Conservation (phyloP, 2,113 vertebrate species). For the Stigmatopora nigra region DNA sequence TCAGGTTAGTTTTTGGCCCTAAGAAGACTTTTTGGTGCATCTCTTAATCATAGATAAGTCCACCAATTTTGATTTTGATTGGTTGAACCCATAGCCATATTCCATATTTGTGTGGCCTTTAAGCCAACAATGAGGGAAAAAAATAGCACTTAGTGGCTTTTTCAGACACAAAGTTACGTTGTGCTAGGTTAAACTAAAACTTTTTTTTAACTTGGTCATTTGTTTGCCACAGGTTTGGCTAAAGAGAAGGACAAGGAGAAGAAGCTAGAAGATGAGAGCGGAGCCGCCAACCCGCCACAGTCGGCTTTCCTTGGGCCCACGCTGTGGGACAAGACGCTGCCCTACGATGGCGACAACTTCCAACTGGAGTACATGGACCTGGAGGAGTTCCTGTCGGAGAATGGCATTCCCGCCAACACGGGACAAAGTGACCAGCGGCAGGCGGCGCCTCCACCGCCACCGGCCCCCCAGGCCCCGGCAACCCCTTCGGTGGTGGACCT, state of each 20-base stretch:
- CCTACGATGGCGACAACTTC: conserved; percentile 93
- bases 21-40: too few relatives aligned
- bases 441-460: conserved; percentile 18
- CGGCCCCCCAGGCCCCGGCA: conserved; percentile 66
- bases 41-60: too few relatives aligned
- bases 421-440: conserved; percentile 67
- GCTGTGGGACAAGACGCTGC: conserved; percentile 97
- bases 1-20: too few relatives aligned
- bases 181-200: neutral
- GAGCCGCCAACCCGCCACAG: conserved; percentile 74
- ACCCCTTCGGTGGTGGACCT: conserved; percentile 85
- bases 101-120: too few relatives aligned
- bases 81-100: too few relatives aligned
- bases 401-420: conserved; percentile 90
- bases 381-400: conserved; percentile 97
- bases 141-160: too few relatives aligned
- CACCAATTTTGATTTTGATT: too few relatives aligned
- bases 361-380: conserved; percentile 99
- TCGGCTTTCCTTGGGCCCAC: conserved; percentile 96
- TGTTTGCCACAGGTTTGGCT: conserved; percentile 71
- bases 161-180: too few relatives aligned
- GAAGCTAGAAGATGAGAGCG: conserved; percentile 88
- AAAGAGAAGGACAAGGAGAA: conserved; percentile 93
- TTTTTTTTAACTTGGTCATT: neutral
- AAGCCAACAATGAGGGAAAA: too few relatives aligned